phyloP scores from a whole-genome alignment of 2,113 vertebrate genomes.

The Trichomycterus rosablanca region DNA sequence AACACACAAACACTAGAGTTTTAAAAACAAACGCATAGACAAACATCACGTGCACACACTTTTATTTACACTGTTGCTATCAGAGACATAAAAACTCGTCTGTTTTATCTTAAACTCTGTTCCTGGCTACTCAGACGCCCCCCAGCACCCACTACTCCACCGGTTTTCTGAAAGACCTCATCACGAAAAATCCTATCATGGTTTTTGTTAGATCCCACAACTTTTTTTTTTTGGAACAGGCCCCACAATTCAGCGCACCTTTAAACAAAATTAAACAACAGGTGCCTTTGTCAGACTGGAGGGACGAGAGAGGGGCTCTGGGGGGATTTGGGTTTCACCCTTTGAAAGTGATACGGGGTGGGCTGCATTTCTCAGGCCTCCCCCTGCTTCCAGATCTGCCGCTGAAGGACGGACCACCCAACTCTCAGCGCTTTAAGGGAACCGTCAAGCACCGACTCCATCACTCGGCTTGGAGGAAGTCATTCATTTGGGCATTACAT shows the following conservation, averaged over 20 bases:
- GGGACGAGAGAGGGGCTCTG: constrained; percentile 55
- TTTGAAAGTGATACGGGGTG: constrained; percentile 75
- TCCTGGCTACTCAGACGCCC: too few relatives aligned
- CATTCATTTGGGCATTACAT: constrained; percentile 52
- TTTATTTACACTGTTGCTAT: too few relatives aligned
- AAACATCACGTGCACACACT: too few relatives aligned
- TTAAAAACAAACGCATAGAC: too few relatives aligned
- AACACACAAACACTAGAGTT: too few relatives aligned
- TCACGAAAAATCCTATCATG: background rate
- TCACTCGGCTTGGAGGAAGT: constrained; percentile 62
- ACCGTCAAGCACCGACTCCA: constrained; percentile 57
- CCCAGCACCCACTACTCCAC: too few relatives aligned
- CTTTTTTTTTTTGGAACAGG: constrained; percentile 63
- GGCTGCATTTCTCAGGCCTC: constrained; percentile 71
- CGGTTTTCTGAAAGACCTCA: background rate
- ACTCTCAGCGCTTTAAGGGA: constrained; percentile 64
- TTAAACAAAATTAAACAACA: constrained; percentile 69
- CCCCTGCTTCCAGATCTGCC: constrained; percentile 61
- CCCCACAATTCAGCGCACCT: constrained; percentile 60
- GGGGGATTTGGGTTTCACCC: constrained; percentile 61
- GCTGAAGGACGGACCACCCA: constrained; percentile 77
- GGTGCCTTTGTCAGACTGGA: constrained; percentile 71
- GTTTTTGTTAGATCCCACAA: constrained; percentile 6
- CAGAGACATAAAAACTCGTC: too few relatives aligned
- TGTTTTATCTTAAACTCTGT: too few relatives aligned